Evolutionary conservation across 2,888 invertebrate genomes (phyloP).

Genomic region (Biston betularia): DNA sequence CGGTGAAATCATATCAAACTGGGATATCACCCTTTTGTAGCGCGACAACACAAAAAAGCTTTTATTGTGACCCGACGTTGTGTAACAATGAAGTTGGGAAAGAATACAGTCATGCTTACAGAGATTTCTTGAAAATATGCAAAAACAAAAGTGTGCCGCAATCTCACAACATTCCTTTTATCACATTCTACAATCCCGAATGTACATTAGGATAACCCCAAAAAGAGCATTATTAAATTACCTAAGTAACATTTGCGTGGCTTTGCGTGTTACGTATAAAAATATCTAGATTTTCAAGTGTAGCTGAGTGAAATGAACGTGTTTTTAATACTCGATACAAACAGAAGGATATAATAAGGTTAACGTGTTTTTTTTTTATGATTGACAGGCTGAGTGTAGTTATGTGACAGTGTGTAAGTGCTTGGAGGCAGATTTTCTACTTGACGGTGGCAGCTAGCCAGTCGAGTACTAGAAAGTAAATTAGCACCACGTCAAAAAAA

Average conservation of each 20-base stretch:
- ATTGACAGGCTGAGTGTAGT: too few relatives aligned
- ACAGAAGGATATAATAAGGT: too few relatives aligned
- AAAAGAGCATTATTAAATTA: slow-evolving; percentile 5
- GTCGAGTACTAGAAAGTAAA: too few relatives aligned
- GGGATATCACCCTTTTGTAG: slow-evolving; percentile 41
- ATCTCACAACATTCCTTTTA: slow-evolving; percentile 23
- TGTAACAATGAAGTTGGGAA: slow-evolving; percentile 36
- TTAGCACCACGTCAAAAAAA: too few relatives aligned
- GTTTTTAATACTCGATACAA: too few relatives aligned
- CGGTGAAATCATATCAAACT: slow-evolving; percentile 35
- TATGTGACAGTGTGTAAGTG: too few relatives aligned
- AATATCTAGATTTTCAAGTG: neutral
- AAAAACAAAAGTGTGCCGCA: slow-evolving; percentile 23
- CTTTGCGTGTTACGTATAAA: neutral
- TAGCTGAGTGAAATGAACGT: too few relatives aligned
- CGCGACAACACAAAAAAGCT: slow-evolving; percentile 54
- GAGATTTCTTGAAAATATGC: slow-evolving; percentile 30
- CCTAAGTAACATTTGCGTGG: neutral
- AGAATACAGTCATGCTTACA: slow-evolving; percentile 19
- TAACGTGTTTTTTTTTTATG: too few relatives aligned
- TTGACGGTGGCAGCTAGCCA: too few relatives aligned
- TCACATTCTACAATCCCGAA: slow-evolving; percentile 16
- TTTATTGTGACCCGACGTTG: slow-evolving; percentile 47
- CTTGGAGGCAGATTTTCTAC: too few relatives aligned
- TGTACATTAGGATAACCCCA: slow-evolving; percentile 15